phyloP scores from a whole-genome alignment of 2,888 invertebrate species.

The Coenonympha arcania region DNA sequence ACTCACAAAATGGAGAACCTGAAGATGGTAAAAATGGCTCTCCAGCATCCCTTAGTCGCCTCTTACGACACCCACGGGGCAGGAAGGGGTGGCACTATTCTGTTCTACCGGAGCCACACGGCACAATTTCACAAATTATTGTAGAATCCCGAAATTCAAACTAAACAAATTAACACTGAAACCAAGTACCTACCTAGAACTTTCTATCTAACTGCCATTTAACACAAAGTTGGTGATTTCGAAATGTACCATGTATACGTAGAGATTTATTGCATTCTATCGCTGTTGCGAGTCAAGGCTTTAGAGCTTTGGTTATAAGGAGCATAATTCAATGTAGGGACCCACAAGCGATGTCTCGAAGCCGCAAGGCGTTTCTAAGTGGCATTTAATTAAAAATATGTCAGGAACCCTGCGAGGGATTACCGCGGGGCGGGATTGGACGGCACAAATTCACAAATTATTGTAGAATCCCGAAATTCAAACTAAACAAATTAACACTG shows the following conservation, averaged over 20 bases:
- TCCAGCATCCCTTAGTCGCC: too few species aligned
- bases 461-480: background rate
- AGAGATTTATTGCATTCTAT: background rate
- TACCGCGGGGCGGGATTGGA: slow-evolving; percentile 13
- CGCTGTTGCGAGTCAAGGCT: background rate
- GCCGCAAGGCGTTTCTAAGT: slow-evolving; percentile 39
- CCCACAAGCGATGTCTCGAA: slow-evolving; percentile 17
- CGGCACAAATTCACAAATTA: too few species aligned
- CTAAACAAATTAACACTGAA: too few species aligned
- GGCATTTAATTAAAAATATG: slow-evolving; percentile 68
- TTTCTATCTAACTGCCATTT: slow-evolving; percentile 7
- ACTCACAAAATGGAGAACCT: too few species aligned
- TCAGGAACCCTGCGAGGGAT: slow-evolving; percentile 35
- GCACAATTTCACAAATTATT: too few species aligned
- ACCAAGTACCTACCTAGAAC: too few species aligned
- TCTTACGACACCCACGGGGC: too few species aligned
- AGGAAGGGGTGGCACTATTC: too few species aligned
- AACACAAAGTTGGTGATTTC: slow-evolving; percentile 1
- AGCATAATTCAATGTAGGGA: background rate
- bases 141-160: background rate
- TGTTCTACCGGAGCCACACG: too few species aligned
- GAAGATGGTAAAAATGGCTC: too few species aligned
- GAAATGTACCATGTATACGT: background rate
- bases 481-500: too few species aligned
- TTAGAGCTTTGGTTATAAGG: background rate